These are phyloP conservation scores for Caenorhabditis drosophilae DNA, from an alignment of 2,888 invertebrate genomes.

Conservation along the genomic window DNA sequence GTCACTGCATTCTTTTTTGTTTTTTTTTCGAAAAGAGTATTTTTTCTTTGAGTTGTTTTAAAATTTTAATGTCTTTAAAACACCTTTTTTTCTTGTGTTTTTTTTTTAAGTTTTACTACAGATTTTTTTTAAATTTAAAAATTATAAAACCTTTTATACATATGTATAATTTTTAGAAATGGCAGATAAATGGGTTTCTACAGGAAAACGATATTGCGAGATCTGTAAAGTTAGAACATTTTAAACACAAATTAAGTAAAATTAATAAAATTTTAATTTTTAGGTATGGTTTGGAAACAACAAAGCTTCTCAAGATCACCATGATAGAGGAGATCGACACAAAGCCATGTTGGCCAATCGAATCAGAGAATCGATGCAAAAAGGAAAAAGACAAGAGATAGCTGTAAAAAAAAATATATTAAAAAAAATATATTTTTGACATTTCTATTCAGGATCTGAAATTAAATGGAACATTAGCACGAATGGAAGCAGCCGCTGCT, in stretches of 20 bases:
- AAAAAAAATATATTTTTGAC: no score
- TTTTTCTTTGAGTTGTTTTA: no score
- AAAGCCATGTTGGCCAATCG: constrained; percentile 44
- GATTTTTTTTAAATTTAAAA: neutral
- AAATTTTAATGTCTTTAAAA: no score
- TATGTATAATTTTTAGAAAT: constrained; percentile 32
- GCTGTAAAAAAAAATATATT: constrained; percentile 12
- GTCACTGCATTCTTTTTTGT: no score
- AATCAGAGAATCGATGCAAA: constrained; percentile 28
- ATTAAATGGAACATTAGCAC: constrained; percentile 55
- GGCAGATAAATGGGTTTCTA: constrained; percentile 81
- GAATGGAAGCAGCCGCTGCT: constrained; percentile 60
- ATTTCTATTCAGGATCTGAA: constrained; percentile 40
- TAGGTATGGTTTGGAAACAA: constrained; percentile 94
- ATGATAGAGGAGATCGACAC: constrained; percentile 65
- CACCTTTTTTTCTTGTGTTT: constrained; percentile 5
- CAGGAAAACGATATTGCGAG: constrained; percentile 93
- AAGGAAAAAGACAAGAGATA: constrained; percentile 28
- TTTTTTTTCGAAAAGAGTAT: constrained; percentile 1
- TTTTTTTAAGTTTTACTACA: constrained; percentile 2
- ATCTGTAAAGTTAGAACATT: constrained; percentile 80
- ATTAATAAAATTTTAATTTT: constrained; percentile 13
- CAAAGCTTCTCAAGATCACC: constrained; percentile 75
- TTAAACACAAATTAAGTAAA: neutral
- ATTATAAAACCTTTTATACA: neutral